Evolutionary conservation across 2,888 invertebrate genomes (phyloP).

Genomic region (Drosophila fungiperda): DNA sequence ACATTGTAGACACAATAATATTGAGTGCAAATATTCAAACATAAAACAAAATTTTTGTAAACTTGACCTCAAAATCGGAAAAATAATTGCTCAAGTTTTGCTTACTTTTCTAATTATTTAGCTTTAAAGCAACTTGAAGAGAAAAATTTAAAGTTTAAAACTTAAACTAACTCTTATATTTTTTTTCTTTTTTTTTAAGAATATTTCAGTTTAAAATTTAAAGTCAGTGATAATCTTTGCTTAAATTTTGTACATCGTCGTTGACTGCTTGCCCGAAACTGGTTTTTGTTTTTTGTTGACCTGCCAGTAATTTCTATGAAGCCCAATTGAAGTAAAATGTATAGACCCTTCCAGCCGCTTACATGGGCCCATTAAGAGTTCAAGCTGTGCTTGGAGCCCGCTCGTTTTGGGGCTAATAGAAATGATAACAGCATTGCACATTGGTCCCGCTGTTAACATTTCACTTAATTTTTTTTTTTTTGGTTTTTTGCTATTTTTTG

Average conservation of each 20-base stretch:
- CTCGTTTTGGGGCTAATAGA: conserved; percentile 61
- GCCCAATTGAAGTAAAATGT: conserved; percentile 28
- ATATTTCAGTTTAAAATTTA: background rate
- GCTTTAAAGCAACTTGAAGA: background rate
- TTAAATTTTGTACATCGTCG: background rate
- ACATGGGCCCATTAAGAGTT: background rate
- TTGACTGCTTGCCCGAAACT: background rate
- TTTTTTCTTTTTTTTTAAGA: background rate
- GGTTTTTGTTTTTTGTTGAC: background rate
- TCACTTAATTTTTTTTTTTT: conserved; percentile 73
- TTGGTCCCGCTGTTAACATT: conserved; percentile 70
- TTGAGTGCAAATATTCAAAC: background rate
- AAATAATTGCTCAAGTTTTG: background rate
- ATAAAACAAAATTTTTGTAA: background rate
- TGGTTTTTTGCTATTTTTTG: conserved; percentile 43
- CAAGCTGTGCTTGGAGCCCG: conserved; percentile 9
- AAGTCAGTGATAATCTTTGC: background rate
- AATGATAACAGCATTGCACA: conserved; percentile 68
- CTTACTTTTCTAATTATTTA: background rate
- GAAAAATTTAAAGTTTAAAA: background rate
- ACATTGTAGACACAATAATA: background rate
- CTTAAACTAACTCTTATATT: too few species aligned
- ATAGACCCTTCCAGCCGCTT: background rate
- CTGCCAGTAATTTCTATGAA: background rate
- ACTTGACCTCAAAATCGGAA: background rate